phyloP scores from a whole-genome alignment of 2,888 invertebrate species.

The Noctua comes region DNA sequence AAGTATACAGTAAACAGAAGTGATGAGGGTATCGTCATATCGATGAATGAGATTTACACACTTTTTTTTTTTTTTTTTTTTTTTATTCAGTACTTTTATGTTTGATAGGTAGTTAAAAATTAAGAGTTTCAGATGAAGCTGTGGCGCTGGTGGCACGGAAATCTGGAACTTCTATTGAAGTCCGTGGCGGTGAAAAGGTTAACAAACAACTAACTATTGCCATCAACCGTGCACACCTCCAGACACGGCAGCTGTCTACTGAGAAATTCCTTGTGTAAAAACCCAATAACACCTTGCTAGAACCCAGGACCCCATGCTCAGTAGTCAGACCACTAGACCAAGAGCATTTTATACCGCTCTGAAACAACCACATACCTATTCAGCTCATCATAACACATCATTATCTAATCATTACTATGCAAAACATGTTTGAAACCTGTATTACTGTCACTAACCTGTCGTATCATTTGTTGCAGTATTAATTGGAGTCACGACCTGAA shows the following conservation, averaged over 20 bases:
- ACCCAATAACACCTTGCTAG: neutral
- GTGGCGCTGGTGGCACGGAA: too few species aligned
- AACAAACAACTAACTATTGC: too few species aligned
- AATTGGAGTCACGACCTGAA: slow-evolving; percentile 60
- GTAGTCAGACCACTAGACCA: neutral
- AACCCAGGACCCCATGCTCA: neutral
- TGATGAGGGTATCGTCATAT: too few species aligned
- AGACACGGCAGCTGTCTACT: neutral
- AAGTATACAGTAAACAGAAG: too few species aligned
- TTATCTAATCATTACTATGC: neutral
- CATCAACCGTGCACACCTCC: too few species aligned
- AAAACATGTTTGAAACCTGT: neutral
- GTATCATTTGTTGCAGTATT: slow-evolving; percentile 74
- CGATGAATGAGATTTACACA: too few species aligned
- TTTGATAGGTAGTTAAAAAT: too few species aligned
- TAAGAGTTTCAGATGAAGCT: too few species aligned
- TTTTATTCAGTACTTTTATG: too few species aligned
- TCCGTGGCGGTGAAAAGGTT: neutral
- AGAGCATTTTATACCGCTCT: neutral
- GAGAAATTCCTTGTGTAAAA: neutral
- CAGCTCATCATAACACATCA: neutral
- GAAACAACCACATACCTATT: neutral
- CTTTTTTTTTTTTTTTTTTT: too few species aligned
- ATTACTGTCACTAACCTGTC: slow-evolving; percentile 32
- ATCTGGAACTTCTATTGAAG: too few species aligned